These are phyloP conservation scores for Phrynocephalus guinanensis DNA, from an alignment of 2,797 vertebrate species.

Conservation along the genomic window DNA sequence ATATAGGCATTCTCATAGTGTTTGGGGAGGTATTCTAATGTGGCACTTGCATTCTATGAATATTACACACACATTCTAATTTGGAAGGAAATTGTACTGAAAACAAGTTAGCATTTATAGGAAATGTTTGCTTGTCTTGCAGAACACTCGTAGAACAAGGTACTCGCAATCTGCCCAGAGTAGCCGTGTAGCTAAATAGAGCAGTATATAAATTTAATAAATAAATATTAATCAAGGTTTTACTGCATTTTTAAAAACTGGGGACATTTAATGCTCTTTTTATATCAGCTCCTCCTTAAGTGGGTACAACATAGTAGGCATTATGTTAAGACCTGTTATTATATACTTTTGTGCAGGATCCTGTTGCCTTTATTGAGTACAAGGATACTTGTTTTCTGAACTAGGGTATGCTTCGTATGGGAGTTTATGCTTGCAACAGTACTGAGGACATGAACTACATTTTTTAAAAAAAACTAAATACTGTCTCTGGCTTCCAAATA, in stretches of 20 bases:
- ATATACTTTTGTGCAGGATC: conserved; percentile 20
- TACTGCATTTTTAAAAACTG: conserved; percentile 21
- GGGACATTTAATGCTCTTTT: conserved; percentile 59
- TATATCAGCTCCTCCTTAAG: conserved; percentile 35
- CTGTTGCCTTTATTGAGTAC: not conserved
- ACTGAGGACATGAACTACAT: not conserved
- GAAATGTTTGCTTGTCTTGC: no score
- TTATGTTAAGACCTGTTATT: conserved; percentile 25
- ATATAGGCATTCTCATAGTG: not conserved
- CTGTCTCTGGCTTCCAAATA: not conserved
- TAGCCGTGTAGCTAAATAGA: no score
- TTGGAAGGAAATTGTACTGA: not conserved
- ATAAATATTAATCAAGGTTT: no score
- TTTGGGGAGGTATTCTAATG: not conserved
- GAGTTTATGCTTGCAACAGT: not conserved
- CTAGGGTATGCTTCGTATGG: not conserved
- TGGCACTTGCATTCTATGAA: not conserved
- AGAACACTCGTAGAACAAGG: no score
- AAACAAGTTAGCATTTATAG: not conserved
- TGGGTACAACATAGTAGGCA: conserved; percentile 41
- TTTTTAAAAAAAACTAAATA: not conserved
- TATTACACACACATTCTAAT: not conserved
- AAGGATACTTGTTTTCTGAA: not conserved
- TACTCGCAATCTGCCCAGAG: no score
- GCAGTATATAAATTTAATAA: no score